Evolutionary conservation across 1,140 invertebrate species (phyloP), one percentile per base, ranked within the genome.

Genomic region (Bombus superbus): DNA sequence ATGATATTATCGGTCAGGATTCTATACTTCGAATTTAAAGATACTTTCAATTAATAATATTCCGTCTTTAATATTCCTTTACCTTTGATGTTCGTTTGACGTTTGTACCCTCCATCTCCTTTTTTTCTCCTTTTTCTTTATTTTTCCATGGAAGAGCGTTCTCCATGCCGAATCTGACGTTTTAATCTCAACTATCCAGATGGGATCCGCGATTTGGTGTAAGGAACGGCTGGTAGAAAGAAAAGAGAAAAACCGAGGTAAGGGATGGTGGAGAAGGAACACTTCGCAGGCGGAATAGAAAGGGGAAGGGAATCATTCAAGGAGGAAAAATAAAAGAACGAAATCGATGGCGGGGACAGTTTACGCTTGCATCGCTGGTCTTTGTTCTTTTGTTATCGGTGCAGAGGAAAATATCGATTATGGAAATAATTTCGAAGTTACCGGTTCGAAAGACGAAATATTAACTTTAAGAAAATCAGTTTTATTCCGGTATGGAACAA

Each of bases 111-210:
- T 68, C 53, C 57, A 18, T 35, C 42, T 83, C 74, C 71, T 44
- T 71, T 47, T 47, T 35, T 75, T 66, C 75, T 83, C 86, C 83
- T 79, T 72, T 81, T 73, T 71, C 81, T 81, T 35, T n/a, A n/a
- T 35, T 64, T 47, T 71, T 81, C 88, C 83, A 86, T 85, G 84
- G 80, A 85, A 89, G 87, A 92, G 82, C 71, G 80, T 92, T 87
- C 81, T 87, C 90, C 84, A 68, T 89, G 91, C 90, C 91, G 88
- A 94, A 94, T 93, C 92, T 94, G 94, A 95, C 94, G 90, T 94
- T 94, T 95, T 94, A 94, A 95, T 95, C 94, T 95, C 92, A 93
- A 94, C 93, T 92, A 94, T 93, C 93, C 93, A 95, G 93, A 95
- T 95, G 94, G 91, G 94, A 92, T 94, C 93, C 89, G 88, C 81